Conservation (phyloP, 2,797 vertebrate genomes). For the Sphenodon punctatus region DNA sequence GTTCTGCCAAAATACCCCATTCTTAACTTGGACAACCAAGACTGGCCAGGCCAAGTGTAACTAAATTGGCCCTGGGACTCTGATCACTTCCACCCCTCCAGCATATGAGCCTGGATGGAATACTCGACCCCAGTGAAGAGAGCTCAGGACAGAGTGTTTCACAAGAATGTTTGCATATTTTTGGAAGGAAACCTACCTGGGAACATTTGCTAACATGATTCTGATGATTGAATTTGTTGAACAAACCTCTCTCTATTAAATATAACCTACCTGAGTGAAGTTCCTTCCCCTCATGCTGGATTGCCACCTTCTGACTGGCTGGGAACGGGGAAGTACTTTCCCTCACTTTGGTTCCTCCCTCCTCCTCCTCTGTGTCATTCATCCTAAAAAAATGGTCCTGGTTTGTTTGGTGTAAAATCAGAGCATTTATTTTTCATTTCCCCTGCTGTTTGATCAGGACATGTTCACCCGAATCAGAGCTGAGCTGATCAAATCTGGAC, state of each 20-base stretch:
- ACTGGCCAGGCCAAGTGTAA: background rate
- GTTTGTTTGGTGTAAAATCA: slow-evolving; percentile 23
- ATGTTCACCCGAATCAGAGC: background rate
- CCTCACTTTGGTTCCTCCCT: background rate
- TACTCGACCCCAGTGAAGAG: background rate
- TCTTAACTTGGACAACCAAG: background rate
- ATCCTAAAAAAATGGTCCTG: background rate
- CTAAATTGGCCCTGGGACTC: background rate
- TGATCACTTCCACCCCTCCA: too few species aligned
- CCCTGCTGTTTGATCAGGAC: slow-evolving; percentile 6
- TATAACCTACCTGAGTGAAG: too few species aligned
- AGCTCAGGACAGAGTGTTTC: background rate
- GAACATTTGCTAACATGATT: background rate
- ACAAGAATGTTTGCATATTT: background rate
- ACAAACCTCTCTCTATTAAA: too few species aligned
- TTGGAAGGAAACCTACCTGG: background rate
- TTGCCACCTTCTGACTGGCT: background rate
- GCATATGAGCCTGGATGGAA: too few species aligned
- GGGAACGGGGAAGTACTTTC: background rate
- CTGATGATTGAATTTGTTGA: background rate
- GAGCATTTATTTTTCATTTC: slow-evolving; percentile 6
- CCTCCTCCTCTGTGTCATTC: background rate
- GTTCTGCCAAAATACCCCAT: background rate
- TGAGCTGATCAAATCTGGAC: slow-evolving; percentile 50
- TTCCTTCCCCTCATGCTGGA: too few species aligned